Percentiles rank a stretch among this genome's conserved stretches.
Conservation (phyloP, 2,888 invertebrate species). For the Tortrix viridana region DNA sequence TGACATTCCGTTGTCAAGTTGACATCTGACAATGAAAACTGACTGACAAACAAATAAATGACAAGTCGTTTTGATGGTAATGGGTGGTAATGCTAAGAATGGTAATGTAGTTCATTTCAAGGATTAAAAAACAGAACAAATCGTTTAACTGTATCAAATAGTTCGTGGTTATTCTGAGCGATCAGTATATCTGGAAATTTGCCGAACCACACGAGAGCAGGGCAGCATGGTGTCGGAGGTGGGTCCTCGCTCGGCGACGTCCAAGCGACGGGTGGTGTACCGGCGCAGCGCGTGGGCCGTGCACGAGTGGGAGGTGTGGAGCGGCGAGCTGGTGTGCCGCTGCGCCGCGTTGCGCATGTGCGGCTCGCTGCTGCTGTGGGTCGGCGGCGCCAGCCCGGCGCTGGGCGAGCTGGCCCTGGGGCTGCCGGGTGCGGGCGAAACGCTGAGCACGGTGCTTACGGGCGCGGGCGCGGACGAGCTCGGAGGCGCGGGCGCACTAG, state of each 20-base stretch:
- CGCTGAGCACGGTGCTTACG: conserved; percentile 42
- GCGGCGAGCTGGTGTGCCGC: conserved; percentile 58
- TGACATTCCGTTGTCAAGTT: no score
- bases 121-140: no score
- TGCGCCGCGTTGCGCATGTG: conserved; percentile 57
- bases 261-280: conserved; percentile 31
- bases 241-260: conserved; percentile 6
- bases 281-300: conserved; percentile 60
- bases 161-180: no score
- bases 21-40: no score
- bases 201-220: background rate
- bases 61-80: no score
- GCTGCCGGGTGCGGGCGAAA: conserved; percentile 46
- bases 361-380: conserved; percentile 65
- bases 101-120: no score
- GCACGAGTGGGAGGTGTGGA: conserved; percentile 64
- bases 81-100: no score
- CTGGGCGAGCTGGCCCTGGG: conserved; percentile 57
- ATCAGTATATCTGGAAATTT: no score
- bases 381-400: conserved; percentile 49
- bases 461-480: conserved; percentile 19
- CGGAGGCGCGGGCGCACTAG: conserved; percentile 45
- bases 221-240: conserved; percentile 14
- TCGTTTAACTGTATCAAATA: no score
- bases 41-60: no score